Evolutionary conservation across 1,140 invertebrate species (phyloP), one percentile per base, ranked within the genome.

Genomic region (Conus betulinus): DNA sequence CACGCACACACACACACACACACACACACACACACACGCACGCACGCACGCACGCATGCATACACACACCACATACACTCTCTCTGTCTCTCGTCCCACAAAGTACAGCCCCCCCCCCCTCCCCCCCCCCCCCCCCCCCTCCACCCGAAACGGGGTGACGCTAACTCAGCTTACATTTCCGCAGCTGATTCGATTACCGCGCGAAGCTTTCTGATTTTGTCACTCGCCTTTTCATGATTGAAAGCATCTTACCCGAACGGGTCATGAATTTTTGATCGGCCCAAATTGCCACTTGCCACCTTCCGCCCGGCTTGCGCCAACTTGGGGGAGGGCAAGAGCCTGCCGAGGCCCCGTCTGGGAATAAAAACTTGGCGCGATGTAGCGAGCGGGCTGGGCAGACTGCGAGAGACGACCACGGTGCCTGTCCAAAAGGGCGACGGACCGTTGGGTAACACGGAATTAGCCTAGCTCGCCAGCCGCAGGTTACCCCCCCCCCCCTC

Each of bases 241-340:
- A 85, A 85, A 85, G 84, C 84, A 76, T 85, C 63, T 74, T 52
- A 23, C 67, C 63, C n/a, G 67, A 63, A 53, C 39, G 84, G 71
- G 84, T 74, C 84, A 85, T 85, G 84, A 85, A 85, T 85, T 76
- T 85, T 85, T 85, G 84, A 85, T 85, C 51, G 51, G 67, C 27
- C 51, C 63, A 85, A 85, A 85, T 85, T 85, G 84, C 84, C 84
- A 85, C 84, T 85, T 85, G 63, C 25, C 84, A 85, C 84, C 84
- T 85, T 85, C 63, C 39, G 84, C 84, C 74, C 63, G 51, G 84
- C 71, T 85, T 85, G 84, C 63, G 71, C 67, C 84, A 52, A 85
- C 63, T 85, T 25, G 63, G 84, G 57, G 57, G 8, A 15, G 4
- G 57, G 57, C 1, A 15, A 60, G 57, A 15, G 57, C 57, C 15